A percentile compares a stretch with the other conserved stretches of the same genome.
Evolutionary conservation across 2,113 vertebrate species (phyloP).

Genomic region (Platysteira castanea): DNA sequence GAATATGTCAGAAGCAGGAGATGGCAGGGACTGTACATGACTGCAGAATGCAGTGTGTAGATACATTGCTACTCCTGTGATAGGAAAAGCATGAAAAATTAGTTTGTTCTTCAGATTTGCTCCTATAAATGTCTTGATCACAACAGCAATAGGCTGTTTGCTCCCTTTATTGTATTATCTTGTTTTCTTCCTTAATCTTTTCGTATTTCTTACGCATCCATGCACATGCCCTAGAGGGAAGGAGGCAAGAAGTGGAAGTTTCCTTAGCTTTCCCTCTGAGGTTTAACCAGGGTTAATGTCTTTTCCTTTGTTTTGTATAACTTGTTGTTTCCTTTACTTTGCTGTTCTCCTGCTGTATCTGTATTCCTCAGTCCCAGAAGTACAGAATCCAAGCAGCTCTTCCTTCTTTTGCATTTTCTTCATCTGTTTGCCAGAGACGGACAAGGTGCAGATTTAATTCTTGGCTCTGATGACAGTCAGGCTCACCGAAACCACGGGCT

Average conservation of each 20-base stretch:
- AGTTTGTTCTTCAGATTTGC: neutral
- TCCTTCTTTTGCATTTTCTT: neutral
- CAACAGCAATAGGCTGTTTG: neutral
- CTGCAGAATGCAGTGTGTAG: neutral
- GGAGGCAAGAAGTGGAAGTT: neutral
- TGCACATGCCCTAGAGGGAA: neutral
- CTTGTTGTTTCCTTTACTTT: neutral
- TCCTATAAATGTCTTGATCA: neutral
- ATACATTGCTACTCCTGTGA: neutral
- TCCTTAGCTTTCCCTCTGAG: neutral
- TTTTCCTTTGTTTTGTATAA: neutral
- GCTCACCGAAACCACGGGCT: neutral
- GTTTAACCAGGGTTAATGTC: neutral
- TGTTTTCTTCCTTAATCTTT: neutral
- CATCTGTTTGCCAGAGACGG: neutral
- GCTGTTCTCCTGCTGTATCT: neutral
- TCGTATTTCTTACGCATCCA: neutral
- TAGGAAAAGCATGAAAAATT: neutral
- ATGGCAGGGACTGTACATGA: neutral
- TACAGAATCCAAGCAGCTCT: neutral
- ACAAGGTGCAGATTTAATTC: slow-evolving; percentile 2
- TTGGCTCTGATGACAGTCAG: neutral
- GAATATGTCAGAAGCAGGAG: neutral
- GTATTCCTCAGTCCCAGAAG: neutral
- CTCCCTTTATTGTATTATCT: neutral